Evolutionary conservation across 2,797 vertebrate genomes (phyloP), one percentile per base, ranked within the genome.

Genomic region (Cheirogaleus major): DNA sequence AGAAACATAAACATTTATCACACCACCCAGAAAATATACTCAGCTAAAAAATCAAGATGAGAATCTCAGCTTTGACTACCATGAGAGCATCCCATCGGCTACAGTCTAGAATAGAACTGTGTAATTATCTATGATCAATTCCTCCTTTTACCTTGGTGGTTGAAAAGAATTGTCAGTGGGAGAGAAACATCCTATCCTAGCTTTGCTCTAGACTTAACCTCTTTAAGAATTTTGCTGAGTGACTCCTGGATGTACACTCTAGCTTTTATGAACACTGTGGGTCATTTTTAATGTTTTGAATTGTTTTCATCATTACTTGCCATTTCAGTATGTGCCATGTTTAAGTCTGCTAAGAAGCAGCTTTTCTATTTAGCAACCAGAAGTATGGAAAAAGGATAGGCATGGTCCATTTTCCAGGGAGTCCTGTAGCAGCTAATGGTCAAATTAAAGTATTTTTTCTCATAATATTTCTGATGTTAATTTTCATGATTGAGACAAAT

Each of bases 221-320:
- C 11, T 27, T 57, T 84, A 57, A 48, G 89, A 81, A 52, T 93
- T 96, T 95, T 97, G 76, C 93, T 93, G 85, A 96, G 76, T 93
- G 95, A 82, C 48, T 95, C 61, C 50, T 95, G 1, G 2, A 63
- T 76, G 69, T 92, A 89, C 87, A 72, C 57, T 93, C 23, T 15
- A 73, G 43, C 14, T 65, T 95, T 65, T 95, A 78, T 59, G 76
- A 92, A 84, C 32, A 78, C 17, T 17, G 2, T n/a, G 15, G 84
- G 23, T 84, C 55, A 59, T 50, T 93, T 85, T 92, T 81, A 43
- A 79, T 69, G 91, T 82, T 87, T 90, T 80, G n/a, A 61, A 94
- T 94, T 76, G 43, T 79, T 94, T 90, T 91, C 23, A 7, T 84
- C 69, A 72, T 38, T 50, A 32, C 72, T 85, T 82, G 50, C n/a